Evolutionary conservation across 2,888 invertebrate genomes (phyloP).

Genomic region (Melieria picta): DNA sequence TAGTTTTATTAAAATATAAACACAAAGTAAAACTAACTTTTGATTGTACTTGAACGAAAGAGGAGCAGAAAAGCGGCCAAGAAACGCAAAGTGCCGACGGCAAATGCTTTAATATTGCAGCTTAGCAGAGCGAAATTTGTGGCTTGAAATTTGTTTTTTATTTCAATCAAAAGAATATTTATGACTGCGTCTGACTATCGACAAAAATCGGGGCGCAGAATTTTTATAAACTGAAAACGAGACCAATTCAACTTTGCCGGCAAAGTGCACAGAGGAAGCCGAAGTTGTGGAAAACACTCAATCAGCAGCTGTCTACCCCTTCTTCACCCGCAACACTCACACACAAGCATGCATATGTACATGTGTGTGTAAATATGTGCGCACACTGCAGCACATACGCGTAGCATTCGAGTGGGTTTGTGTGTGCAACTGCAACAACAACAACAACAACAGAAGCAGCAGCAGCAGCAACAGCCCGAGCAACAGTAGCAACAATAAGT

Average conservation of each 20-base stretch:
- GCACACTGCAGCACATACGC: background rate
- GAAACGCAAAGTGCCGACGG: conserved; percentile 46
- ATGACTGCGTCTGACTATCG: no score
- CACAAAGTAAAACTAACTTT: no score
- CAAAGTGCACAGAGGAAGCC: background rate
- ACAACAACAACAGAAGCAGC: conserved; percentile 24
- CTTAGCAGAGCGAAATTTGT: conserved; percentile 15
- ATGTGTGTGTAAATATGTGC: conserved; percentile 15
- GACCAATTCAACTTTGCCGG: no score
- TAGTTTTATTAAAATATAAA: no score
- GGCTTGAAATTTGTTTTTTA: no score
- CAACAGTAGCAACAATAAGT: conserved; percentile 21
- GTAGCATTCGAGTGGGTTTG: background rate
- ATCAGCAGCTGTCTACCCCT: conserved; percentile 1
- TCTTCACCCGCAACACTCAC: background rate
- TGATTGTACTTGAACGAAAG: no score
- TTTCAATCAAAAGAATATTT: no score
- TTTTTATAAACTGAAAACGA: no score
- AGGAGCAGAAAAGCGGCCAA: background rate
- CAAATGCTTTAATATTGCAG: conserved; percentile 43
- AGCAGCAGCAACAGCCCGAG: conserved; percentile 6
- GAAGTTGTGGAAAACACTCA: conserved; percentile 4
- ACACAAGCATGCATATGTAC: conserved; percentile 15
- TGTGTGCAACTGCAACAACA: conserved; percentile 7
- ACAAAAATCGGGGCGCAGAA: no score